phyloP scores from a whole-genome alignment of 2,113 vertebrate species.

The Sclerurus mexicanus region DNA sequence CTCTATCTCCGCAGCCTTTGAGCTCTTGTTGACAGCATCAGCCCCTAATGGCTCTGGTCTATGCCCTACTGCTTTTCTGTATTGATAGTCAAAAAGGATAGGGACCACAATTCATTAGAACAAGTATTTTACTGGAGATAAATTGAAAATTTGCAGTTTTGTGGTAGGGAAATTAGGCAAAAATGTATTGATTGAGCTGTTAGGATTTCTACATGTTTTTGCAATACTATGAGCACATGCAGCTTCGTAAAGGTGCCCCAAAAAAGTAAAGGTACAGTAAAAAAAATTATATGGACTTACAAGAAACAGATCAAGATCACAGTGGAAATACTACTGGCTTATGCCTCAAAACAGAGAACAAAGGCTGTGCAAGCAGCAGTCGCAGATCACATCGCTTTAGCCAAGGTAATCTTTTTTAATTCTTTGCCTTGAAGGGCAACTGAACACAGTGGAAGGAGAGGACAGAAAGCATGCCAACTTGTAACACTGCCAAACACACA shows the following conservation, averaged over 20 bases:
- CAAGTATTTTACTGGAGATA: not conserved
- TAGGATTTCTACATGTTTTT: not conserved
- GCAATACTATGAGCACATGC: not conserved
- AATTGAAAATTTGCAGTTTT: not conserved
- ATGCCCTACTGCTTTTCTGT: not conserved
- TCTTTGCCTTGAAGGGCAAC: constrained; percentile 30
- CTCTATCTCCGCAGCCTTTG: not conserved
- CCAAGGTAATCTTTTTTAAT: not conserved
- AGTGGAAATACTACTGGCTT: not conserved
- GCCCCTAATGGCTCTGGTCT: not conserved
- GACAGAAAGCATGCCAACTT: not conserved
- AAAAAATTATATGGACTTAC: not conserved
- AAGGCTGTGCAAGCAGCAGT: constrained; percentile 18
- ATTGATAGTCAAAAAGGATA: not conserved
- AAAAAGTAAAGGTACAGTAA: not conserved
- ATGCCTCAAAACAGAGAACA: not conserved
- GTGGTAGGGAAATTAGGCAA: not conserved
- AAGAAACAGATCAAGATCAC: not conserved
- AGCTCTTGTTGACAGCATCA: not conserved
- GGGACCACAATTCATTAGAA: not conserved
- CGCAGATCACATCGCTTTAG: not conserved
- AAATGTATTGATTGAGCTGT: not conserved
- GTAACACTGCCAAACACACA: constrained; percentile 4
- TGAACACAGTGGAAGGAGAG: not conserved
- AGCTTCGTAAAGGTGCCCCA: not conserved